Percentiles rank a stretch among this genome's conserved stretches.
These are phyloP conservation scores for Tapirus indicus DNA, from an alignment of 2,797 vertebrate species.

Conservation along the genomic window DNA sequence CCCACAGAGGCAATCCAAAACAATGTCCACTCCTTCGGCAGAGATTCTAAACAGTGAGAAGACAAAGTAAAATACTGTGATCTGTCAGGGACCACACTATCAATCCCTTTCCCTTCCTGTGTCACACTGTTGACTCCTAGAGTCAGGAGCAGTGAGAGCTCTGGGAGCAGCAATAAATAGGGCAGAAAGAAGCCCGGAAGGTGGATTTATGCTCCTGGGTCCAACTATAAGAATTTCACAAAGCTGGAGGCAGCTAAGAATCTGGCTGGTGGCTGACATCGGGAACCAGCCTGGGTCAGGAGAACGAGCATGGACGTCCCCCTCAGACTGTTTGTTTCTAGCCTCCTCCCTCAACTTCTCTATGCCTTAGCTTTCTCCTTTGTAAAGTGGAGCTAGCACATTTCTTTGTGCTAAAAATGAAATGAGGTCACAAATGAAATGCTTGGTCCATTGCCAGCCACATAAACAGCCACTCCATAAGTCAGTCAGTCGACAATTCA, in stretches of 20 bases:
- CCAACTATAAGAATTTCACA: background rate
- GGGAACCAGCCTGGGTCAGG: background rate
- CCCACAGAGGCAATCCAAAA: slow-evolving; percentile 97
- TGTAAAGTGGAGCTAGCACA: background rate
- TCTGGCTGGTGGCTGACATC: background rate
- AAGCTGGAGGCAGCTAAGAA: background rate
- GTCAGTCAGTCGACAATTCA: background rate
- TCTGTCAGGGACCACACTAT: background rate
- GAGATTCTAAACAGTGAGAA: slow-evolving; percentile 92
- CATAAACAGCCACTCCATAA: background rate
- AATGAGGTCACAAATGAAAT: background rate
- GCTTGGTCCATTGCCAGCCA: background rate
- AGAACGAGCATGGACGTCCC: background rate
- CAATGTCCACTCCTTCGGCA: slow-evolving; percentile 97
- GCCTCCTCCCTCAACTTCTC: background rate
- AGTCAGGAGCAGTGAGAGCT: background rate
- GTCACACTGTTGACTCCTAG: background rate
- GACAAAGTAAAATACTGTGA: background rate
- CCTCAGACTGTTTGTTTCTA: too few species aligned
- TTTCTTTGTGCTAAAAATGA: background rate
- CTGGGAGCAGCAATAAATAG: background rate
- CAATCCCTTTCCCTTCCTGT: background rate
- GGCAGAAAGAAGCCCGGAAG: background rate
- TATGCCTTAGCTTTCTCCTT: background rate
- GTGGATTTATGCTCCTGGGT: background rate